Percentiles rank a stretch among this genome's conserved stretches.
Conservation (phyloP, 2,113 vertebrate genomes). For the Peromyscus polionotus region DNA sequence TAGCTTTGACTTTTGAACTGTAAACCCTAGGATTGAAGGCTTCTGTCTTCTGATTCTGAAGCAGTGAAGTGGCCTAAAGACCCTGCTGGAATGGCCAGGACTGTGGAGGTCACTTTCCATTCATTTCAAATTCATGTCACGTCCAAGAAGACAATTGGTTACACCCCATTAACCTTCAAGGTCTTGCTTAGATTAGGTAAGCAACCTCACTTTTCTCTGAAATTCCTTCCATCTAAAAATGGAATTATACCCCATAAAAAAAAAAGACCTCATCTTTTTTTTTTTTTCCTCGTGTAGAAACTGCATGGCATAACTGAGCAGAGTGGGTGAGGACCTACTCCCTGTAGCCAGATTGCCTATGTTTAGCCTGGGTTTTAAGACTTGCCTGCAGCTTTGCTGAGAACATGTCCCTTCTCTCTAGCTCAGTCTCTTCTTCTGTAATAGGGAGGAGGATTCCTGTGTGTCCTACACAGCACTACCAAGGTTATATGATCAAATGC, state of each 20-base stretch:
- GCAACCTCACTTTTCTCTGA: neutral
- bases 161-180: neutral
- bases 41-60: neutral
- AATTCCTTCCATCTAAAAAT: neutral
- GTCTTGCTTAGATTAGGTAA: neutral
- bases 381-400: neutral
- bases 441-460: neutral
- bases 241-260: neutral
- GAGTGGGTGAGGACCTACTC: neutral
- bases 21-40: neutral
- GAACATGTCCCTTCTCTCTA: neutral
- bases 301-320: neutral
- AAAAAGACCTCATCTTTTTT: neutral
- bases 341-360: neutral
- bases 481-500: neutral
- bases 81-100: neutral
- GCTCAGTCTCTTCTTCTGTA: neutral
- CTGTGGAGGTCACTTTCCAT: neutral
- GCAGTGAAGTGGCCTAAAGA: neutral
- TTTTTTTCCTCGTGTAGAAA: neutral
- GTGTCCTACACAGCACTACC: neutral
- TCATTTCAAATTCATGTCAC: conserved; percentile 9
- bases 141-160: neutral
- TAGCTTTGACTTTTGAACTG: neutral
- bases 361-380: neutral